Evolutionary conservation across 2,797 vertebrate genomes (phyloP), one percentile per base, ranked within the genome.

Genomic region (Diplodus sargus): DNA sequence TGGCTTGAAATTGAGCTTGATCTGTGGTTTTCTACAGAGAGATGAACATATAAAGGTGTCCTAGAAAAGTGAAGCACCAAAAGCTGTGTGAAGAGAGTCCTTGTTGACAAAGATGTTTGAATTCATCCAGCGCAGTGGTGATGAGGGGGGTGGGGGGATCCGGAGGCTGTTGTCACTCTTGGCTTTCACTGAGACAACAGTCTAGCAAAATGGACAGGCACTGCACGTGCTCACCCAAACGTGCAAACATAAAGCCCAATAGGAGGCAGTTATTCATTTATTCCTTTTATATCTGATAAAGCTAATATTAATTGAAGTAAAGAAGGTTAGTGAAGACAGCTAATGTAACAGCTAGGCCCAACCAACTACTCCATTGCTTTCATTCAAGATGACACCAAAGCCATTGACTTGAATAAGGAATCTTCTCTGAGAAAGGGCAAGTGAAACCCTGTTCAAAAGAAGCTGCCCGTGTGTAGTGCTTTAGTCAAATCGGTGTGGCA

Each of bases 401-500:
- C 73, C 74, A 58, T 91, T 85, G 73, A 77, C 83, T 87, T 79
- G 79, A 91, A 86, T 90, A 83, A 85, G 66, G 79, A 84, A 65
- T 86, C 85, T 70, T 90, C 82, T 86, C 84, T 91, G 90, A 90
- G 70, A 89, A 90, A 89, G 82, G 85, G 85, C 84, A 91, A 92
- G 91, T 86, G 92, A 88, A 90, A 91, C 82, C 83, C 84, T 85
- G 82, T 86, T 90, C 76, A 87, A 84, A 89, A 91, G 89, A 91
- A 90, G 87, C 90, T 86, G 90, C 66, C 88, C 86, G 88, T 76
- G 84, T 89, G 85, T 80, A 82, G 83, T 82, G 89, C 87, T 91
- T 92, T 93, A 95, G 93, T 93, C 94, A 94, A 93, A 95, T 95
- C 90, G 93, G 91, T 89, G 75, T 92, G 92, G 92, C 92, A 90